Base-by-base conservation (phyloP, 2,113 vertebrate genomes). In the Pterocles burchelli region DNA sequence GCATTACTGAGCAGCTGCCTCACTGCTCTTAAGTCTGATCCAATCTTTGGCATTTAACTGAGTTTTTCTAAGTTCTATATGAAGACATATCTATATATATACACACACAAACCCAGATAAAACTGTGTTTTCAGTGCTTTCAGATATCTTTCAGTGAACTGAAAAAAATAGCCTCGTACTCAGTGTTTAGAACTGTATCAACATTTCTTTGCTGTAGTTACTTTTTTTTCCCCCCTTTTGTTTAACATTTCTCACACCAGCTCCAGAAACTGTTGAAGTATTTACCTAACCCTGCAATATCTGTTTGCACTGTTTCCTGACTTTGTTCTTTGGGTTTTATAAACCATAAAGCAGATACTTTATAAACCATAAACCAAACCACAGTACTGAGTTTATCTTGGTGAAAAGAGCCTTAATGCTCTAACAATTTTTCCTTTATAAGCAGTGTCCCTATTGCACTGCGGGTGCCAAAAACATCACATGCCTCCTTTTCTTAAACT, bases 391-490 rank as follows among this genome's bases (percentile, higher is more conserved):
- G 36, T 89, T 91, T 95, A 55, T 95, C 65, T 90, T 93, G 70
- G 78, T 0, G 0, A 88, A 80, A 87, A 91, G 25, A 68, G 3
- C n/a, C 79, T 95, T 88, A 76, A 86, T 77, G 68, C 74, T 96
- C 43, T 41, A 88, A 51, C 51, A 91, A 63, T 96, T 95, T 96
- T 91, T 71, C 79, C 95, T 94, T 87, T 92, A 86, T 63, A 94
- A 95, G 83, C 62, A 74, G 78, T 95, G 63, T 67, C 62, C 63
- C 14, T 51, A 28, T 59, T 92, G 61, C 66, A 49, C 46, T 72
- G 52, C 1, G 20, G n/a, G 52, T 41, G 51, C 71, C 71, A 93
- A 95, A 97, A 90, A 2, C 46, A 91, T 90, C 90, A 48, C 62
- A 78, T 85, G 74, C 38, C 80, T 84, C 48, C 57, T 90, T 91